phyloP scores from a whole-genome alignment of 2,797 vertebrate genomes.

The Glyptemys insculpta region DNA sequence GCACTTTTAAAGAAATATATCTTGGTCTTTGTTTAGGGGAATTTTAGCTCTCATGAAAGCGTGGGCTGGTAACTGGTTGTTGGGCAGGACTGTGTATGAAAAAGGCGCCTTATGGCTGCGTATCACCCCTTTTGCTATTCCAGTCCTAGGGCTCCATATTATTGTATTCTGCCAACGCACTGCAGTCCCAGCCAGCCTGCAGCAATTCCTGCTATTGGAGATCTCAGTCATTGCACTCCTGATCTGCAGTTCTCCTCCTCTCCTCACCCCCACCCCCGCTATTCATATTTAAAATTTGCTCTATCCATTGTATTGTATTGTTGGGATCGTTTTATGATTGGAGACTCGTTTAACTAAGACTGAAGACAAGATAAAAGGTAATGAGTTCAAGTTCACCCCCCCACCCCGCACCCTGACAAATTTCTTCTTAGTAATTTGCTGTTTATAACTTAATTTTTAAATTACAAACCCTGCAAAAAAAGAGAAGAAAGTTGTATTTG shows the following conservation, averaged over 20 bases:
- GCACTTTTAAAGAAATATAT: not conserved
- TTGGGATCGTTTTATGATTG: not conserved
- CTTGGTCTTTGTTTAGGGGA: not conserved
- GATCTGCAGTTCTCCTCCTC: too few species aligned
- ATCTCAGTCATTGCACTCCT: rapidly evolving
- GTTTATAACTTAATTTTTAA: not conserved
- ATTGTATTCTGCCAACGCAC: not conserved
- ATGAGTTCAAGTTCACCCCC: not conserved
- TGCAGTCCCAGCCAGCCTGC: rapidly evolving
- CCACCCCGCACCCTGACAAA: not conserved
- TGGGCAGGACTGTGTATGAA: not conserved
- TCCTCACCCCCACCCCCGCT: rapidly evolving
- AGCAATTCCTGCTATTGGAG: rapidly evolving
- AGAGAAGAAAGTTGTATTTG: not conserved
- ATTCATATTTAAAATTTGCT: rapidly evolving
- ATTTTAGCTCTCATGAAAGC: not conserved
- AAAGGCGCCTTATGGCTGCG: rapidly evolving
- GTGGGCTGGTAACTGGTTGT: not conserved
- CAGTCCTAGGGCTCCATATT: rapidly evolving
- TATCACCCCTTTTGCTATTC: not conserved
- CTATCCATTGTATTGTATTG: rapidly evolving
- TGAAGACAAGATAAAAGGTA: not conserved
- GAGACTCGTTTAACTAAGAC: not conserved
- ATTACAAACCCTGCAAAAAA: slow-evolving; percentile 34
- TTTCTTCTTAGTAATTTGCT: slow-evolving; percentile 5